Conservation (phyloP, 2,113 vertebrate genomes). For the Perca schrenkii region DNA sequence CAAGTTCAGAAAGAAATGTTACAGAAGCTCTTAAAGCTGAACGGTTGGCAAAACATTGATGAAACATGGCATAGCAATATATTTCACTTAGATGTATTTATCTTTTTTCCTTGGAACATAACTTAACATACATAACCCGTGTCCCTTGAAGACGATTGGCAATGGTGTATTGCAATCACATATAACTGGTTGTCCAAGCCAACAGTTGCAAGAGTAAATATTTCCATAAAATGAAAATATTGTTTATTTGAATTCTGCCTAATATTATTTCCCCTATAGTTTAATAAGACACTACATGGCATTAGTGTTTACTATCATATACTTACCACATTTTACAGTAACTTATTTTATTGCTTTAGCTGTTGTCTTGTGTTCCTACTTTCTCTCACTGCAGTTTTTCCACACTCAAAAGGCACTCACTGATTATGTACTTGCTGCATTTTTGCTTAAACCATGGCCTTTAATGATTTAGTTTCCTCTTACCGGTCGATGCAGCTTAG, state of each 20-base stretch:
- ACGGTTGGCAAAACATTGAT: conserved; percentile 22
- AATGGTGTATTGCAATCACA: not conserved
- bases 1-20: not conserved
- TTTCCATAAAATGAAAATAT: not conserved
- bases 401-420: conserved; percentile 27
- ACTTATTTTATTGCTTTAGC: not conserved
- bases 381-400: conserved; percentile 20
- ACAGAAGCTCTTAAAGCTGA: conserved; percentile 3
- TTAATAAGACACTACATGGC: not conserved
- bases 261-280: not conserved
- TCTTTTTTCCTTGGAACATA: not conserved
- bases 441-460: conserved; percentile 49
- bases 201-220: not conserved
- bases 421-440: conserved; percentile 56
- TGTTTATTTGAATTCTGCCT: not conserved
- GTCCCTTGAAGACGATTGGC: conserved; percentile 1
- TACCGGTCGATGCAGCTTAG: conserved; percentile 38
- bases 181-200: not conserved
- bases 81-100: not conserved
- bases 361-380: not conserved
- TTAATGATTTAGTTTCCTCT: conserved; percentile 65
- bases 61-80: conserved; percentile 24
- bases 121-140: not conserved
- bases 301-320: not conserved
- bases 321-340: not conserved